Base-by-base conservation (phyloP, 1,140 invertebrate genomes). In the Drosophila simulans region DNA sequence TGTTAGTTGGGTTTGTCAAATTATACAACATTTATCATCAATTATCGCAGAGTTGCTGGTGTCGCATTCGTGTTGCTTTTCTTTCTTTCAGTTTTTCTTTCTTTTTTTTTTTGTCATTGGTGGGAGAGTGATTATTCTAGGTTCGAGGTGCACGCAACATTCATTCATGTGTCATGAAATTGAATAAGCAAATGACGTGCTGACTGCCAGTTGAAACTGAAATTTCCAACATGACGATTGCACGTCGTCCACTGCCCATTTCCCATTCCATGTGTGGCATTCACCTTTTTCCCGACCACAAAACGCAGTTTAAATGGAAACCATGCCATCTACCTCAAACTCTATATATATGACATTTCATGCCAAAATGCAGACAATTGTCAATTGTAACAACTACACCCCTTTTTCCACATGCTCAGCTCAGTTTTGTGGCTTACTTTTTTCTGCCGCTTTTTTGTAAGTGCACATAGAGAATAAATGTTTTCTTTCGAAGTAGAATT, bases 11-110 rank as follows among this genome's bases (percentile, higher is more conserved):
- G 73, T 86, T 86, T 88, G 84, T 88, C 83, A 88, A 88, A 88
- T 88, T 89, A 88, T 88, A 88, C 84, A 88, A 88, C 83, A 88
- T 88, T 88, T 88, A 88, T 89, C 83, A 88, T 88, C 83, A 88
- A 88, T 88, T 88, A 88, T 88, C 83, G 83, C 70, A 79, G 75
- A 63, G 79, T 65, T 78, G 68, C 65, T 68, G 65, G 68, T 84
- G 63, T 65, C 42, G 35, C 53, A 55, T 55, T 55, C 53, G 53
- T 39, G 15, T 43, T 43, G n/a, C 17, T 42, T 51, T 49, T 40
- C 40, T 34, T 53, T 45, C 2, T 46, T 45, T 20, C 11, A 4
- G 17, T 17, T 45, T 49, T 40, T 48, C 4, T 43, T 20, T 17
- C 17, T 42, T 56, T 49, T 40, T 46, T 31, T 52, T 43, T 11